These are phyloP conservation scores for Opisthograptis luteolata DNA, from an alignment of 2,888 invertebrate species.

Conservation along the genomic window DNA sequence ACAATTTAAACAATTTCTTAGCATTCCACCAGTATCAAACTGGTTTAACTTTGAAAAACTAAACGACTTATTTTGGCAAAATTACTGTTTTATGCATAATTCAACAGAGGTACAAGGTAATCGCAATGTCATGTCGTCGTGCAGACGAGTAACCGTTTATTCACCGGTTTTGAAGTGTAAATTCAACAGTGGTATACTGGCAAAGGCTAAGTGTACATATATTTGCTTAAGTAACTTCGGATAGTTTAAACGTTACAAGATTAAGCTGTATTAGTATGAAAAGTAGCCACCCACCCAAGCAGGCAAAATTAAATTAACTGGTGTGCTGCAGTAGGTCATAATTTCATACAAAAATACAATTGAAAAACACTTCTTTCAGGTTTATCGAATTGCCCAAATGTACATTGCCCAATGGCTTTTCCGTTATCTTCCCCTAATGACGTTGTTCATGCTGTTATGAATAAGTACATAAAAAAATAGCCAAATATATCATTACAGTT, in stretches of 20 bases:
- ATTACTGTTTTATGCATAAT: constrained; percentile 27
- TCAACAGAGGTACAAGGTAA: constrained; percentile 22
- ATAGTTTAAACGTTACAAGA: background rate
- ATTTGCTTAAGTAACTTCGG: constrained; percentile 4
- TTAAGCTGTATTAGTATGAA: background rate
- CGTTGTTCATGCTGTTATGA: too few species aligned
- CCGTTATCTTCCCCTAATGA: too few species aligned
- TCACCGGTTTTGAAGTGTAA: constrained; percentile 23
- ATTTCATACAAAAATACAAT: too few species aligned
- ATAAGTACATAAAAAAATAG: too few species aligned
- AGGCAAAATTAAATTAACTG: too few species aligned
- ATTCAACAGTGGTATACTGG: constrained; percentile 14
- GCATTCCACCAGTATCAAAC: constrained; percentile 1
- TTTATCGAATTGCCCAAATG: too few species aligned
- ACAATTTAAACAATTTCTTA: constrained; percentile 16
- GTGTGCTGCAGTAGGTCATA: too few species aligned
- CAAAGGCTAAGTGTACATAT: constrained; percentile 7
- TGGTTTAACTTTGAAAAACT: constrained; percentile 13
- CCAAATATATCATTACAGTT: background rate
- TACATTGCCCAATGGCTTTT: too few species aligned
- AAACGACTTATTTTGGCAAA: constrained; percentile 22
- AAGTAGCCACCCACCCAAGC: too few species aligned
- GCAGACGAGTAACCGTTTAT: constrained; percentile 28
- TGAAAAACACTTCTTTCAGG: too few species aligned
- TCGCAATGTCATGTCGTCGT: constrained; percentile 25